Evolutionary conservation across 2,888 invertebrate species (phyloP).

Genomic region (Anthoptus insignis): DNA sequence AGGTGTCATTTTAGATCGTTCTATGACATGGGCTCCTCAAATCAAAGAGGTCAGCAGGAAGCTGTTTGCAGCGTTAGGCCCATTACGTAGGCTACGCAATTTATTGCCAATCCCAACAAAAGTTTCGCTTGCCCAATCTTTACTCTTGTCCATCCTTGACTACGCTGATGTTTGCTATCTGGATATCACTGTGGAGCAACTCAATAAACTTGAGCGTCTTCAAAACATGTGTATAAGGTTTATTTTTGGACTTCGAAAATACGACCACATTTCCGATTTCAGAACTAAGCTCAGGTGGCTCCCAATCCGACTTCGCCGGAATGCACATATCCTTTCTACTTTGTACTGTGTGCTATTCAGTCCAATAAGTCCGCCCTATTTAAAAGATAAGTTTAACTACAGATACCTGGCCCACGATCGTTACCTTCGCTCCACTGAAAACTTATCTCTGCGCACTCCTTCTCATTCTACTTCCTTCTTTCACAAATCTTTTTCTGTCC

Average conservation of each 20-base stretch:
- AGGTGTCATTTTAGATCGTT: not conserved
- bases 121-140: too few relatives aligned
- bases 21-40: not conserved
- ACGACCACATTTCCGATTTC: too few relatives aligned
- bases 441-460: not conserved
- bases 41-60: constrained; percentile 6
- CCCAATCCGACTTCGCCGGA: too few relatives aligned
- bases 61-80: not conserved
- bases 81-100: not conserved
- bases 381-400: not conserved
- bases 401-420: not conserved
- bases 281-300: too few relatives aligned
- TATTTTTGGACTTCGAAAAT: too few relatives aligned
- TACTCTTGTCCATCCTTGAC: too few relatives aligned
- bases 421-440: not conserved
- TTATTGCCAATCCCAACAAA: not conserved
- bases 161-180: too few relatives aligned
- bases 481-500: not conserved
- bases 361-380: too few relatives aligned
- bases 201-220: too few relatives aligned
- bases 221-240: not conserved
- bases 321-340: too few relatives aligned
- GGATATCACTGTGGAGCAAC: too few relatives aligned
- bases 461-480: not conserved
- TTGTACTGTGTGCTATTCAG: too few relatives aligned